phyloP scores from a whole-genome alignment of 2,888 invertebrate species.

The Cephus rjabovi region DNA sequence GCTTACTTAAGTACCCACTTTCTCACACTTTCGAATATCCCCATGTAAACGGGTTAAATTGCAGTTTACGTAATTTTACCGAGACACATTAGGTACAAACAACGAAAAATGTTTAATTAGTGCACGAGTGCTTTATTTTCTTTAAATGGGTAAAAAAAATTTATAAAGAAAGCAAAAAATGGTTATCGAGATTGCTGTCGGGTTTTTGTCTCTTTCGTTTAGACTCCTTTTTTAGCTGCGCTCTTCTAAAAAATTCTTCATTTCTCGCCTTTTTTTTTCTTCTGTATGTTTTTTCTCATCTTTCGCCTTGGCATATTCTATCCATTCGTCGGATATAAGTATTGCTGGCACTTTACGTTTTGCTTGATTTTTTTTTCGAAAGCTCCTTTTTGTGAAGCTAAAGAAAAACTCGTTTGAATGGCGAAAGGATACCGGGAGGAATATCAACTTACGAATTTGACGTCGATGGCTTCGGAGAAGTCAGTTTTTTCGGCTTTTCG shows the following conservation, averaged over 20 bases:
- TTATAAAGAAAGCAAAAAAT: neutral
- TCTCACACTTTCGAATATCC: too few species aligned
- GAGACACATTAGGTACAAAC: too few species aligned
- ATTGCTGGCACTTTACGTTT: conserved; percentile 32
- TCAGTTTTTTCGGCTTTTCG: neutral
- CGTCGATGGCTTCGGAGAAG: conserved; percentile 6
- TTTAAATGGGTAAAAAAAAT: too few species aligned
- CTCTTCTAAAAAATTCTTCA: too few species aligned
- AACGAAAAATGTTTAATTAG: too few species aligned
- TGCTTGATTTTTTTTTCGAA: conserved; percentile 23
- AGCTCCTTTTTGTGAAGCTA: conserved; percentile 22
- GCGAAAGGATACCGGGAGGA: conserved; percentile 23
- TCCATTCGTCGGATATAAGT: conserved; percentile 28
- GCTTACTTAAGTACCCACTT: too few species aligned
- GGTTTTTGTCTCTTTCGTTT: conserved; percentile 6
- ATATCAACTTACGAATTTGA: conserved; percentile 9
- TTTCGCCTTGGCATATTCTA: conserved; percentile 32
- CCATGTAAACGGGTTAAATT: too few species aligned
- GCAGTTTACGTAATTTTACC: too few species aligned
- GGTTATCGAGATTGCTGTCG: neutral
- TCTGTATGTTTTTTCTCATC: conserved; percentile 30
- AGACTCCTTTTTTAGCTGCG: too few species aligned
- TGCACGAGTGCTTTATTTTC: too few species aligned
- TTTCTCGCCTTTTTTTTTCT: conserved; percentile 22
- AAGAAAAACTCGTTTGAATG: conserved; percentile 30